Conservation (phyloP, 2,797 vertebrate genomes). For the Artibeus lituratus region DNA sequence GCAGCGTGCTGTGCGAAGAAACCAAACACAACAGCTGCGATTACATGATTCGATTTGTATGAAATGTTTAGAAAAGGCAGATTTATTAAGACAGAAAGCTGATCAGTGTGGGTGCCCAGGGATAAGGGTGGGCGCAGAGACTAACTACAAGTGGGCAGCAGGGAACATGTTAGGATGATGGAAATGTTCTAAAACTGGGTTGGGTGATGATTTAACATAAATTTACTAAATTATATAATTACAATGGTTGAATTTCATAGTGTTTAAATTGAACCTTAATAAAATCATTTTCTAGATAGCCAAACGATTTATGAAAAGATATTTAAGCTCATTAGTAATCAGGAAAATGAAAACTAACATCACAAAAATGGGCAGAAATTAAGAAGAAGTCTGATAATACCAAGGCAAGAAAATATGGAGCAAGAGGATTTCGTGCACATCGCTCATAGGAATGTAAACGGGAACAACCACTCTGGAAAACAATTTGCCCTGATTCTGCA, state of each 20-base stretch:
- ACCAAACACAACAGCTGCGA: background rate
- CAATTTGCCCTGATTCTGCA: background rate
- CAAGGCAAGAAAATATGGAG: background rate
- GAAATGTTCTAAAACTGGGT: background rate
- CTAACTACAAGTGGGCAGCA: background rate
- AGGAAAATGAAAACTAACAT: slow-evolving; percentile 39
- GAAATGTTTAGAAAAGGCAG: background rate
- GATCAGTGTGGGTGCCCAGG: background rate
- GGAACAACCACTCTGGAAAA: background rate
- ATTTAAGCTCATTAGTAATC: background rate
- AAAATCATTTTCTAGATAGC: background rate
- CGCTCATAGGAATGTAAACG: background rate
- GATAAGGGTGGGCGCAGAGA: background rate
- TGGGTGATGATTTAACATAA: background rate
- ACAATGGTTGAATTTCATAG: background rate
- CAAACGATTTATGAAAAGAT: background rate
- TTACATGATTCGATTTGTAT: background rate
- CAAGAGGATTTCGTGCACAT: background rate
- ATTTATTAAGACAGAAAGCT: background rate
- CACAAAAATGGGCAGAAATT: background rate
- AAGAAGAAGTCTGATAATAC: background rate
- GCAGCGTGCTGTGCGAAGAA: background rate
- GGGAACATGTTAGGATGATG: background rate
- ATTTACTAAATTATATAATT: background rate
- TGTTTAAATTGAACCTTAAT: slow-evolving; percentile 1